These are phyloP conservation scores for Mesitornis unicolor DNA, from an alignment of 2,113 vertebrate genomes.

Conservation along the genomic window DNA sequence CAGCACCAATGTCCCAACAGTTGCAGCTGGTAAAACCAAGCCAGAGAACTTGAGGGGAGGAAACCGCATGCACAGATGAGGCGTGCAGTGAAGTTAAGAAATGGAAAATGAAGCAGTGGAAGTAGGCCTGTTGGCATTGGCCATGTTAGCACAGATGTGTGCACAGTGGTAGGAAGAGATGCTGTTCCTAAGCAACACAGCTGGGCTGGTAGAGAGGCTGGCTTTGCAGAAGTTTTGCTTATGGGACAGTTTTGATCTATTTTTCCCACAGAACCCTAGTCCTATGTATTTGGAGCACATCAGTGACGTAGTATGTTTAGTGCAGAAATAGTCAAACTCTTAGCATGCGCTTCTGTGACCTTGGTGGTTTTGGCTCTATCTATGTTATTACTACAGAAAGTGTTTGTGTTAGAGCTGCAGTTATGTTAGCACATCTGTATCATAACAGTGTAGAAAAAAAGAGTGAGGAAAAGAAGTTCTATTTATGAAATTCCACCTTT, in stretches of 20 bases:
- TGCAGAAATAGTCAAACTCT: background rate
- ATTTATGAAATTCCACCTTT: background rate
- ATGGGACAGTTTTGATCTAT: background rate
- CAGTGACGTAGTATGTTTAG: background rate
- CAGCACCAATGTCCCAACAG: fast-evolving
- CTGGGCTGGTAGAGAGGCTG: background rate
- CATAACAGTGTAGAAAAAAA: background rate
- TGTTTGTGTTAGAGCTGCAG: background rate
- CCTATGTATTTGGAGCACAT: background rate
- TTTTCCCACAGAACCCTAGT: background rate
- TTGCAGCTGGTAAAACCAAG: background rate
- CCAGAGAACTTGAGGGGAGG: background rate
- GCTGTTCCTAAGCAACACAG: background rate
- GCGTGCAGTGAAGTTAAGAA: background rate
- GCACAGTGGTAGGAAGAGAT: background rate
- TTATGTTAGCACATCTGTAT: background rate
- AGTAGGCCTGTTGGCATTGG: background rate
- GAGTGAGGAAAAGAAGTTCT: background rate
- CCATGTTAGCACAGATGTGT: background rate
- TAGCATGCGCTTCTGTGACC: background rate
- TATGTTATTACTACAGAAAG: background rate
- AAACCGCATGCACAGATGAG: fast-evolving
- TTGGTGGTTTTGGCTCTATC: background rate
- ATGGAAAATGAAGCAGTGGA: background rate
- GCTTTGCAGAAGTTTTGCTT: background rate